Base-by-base conservation (phyloP, 1,140 invertebrate species). In the Caenorhabditis brenneri region DNA sequence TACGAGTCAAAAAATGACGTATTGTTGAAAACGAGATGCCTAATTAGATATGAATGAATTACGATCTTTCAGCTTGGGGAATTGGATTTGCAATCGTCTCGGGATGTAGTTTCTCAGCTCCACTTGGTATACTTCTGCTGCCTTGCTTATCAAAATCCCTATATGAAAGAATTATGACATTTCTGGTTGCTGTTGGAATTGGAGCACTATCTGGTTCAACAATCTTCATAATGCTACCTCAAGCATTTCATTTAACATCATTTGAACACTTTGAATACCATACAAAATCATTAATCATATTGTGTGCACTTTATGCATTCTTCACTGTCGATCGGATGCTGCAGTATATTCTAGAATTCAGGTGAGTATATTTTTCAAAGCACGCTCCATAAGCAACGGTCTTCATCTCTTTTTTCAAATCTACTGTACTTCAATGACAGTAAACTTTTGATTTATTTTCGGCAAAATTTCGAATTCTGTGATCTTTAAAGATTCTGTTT, bases 111-210 rank as follows among this genome's bases (percentile, higher is more conserved):
- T 87, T 89, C 49, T 81, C 83, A 6, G 84, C 88, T 48, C 88
- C 88, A 15, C 53, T 88, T 10, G 88, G 87, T 22, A 88, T 89
- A 15, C 53, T 88, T 16, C 53, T 89, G 10, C 58, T 89, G 0
- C 88, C 88, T 7, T 86, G 88, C 19, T 49, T 89, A 24, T 83
- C 53, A 42, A 87, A 88, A 84, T 79, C 79, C 0, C 55, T 89
- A 1, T 89, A 89, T 85, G 88, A 89, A 53, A n/a, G 87, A 53
- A 82, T 85, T 36, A 89, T 89, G 88, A 88, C 84, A 24, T 89
- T 89, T 79, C 82, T 89, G 4, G 84, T 89, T 19, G 88, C 88
- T 36, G 31, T 89, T 19, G 88, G 88, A 19, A 88, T 89, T 51
- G 88, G 88, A 2, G 87, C 88, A 15, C 85, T 89, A 69, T 81